These are phyloP conservation scores for Istiophorus platypterus DNA, from an alignment of 2,113 vertebrate species.

Conservation along the genomic window DNA sequence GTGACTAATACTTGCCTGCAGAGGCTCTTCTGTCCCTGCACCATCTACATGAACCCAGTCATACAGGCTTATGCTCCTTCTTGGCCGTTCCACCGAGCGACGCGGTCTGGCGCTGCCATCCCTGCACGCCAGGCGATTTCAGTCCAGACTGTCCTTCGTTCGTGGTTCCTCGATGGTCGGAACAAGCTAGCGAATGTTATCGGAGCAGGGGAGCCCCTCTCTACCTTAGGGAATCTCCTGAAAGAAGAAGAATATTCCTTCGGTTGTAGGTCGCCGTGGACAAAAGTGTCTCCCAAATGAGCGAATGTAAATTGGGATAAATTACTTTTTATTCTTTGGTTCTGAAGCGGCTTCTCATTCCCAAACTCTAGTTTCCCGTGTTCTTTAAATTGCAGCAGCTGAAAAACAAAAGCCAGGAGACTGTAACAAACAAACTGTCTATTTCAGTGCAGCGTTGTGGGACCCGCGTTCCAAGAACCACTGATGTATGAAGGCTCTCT, in stretches of 20 bases:
- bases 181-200: no score
- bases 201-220: not conserved
- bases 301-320: not conserved
- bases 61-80: not conserved
- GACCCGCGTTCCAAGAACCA: slow-evolving; percentile 52
- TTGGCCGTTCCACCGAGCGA: no score
- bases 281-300: not conserved
- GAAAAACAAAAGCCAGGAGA: slow-evolving; percentile 34
- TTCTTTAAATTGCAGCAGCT: slow-evolving; percentile 34
- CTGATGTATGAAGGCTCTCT: slow-evolving; percentile 64
- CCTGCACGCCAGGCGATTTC: not conserved
- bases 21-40: no score
- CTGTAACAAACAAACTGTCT: slow-evolving; percentile 46
- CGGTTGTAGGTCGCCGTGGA: not conserved
- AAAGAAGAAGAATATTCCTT: not conserved
- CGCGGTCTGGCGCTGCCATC: not conserved
- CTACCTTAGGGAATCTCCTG: not conserved
- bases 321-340: not conserved
- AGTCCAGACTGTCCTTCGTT: not conserved
- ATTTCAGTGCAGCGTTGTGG: slow-evolving; percentile 47
- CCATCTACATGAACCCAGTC: not conserved
- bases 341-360: not conserved
- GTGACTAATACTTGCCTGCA: no score
- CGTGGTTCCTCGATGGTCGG: no score
- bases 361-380: not conserved